Evolutionary conservation across 1,140 invertebrate genomes (phyloP), one percentile per base, ranked within the genome.

Genomic region (Tenebrio molitor): DNA sequence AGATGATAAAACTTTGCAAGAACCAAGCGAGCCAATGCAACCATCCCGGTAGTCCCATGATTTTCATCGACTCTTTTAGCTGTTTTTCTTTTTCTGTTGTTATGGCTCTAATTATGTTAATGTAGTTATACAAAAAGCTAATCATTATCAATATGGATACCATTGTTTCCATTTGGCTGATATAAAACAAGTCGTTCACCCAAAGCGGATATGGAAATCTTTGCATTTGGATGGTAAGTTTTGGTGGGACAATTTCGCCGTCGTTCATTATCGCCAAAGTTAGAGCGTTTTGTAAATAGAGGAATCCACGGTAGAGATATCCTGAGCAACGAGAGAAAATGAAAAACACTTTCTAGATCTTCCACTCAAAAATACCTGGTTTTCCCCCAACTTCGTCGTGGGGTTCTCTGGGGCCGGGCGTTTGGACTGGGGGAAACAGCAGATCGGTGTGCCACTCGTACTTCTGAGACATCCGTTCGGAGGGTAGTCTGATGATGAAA

Each of bases 1-100:
- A 82, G 77, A 93, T 91, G 1, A 91, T 82, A 75, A 94, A 90
- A 63, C 90, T 89, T 77, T 94, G 92, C 12, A 91, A 82, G 79
- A 94, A 95, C 92, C 94, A 95, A 0, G 93, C 92, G 1, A 87
- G 80, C 92, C 93, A 95, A 78, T 95, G 93, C 17, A 95, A 77
- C 91, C 91, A 95, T 73, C 89, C 91, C 12, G 88, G 87, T 7
- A 96, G 81, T 1, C 94, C 94, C 93, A 95, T 95, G 12, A 80
- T 78, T 75, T 79, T 80, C 79, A 80, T 29, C 69, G 70, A 66
- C 80, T 88, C 87, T 84, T 91, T 91, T 4, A 91, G 74, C 71
- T 91, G 89, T 71, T 86, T 84, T 75, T 90, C 89, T 78, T 90
- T 90, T 74, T 91, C 89, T 0, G 80, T 80, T 2, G 88, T 87